These are phyloP conservation scores for Eueides isabella DNA, from an alignment of 1,140 invertebrate genomes.

Conservation along the genomic window DNA sequence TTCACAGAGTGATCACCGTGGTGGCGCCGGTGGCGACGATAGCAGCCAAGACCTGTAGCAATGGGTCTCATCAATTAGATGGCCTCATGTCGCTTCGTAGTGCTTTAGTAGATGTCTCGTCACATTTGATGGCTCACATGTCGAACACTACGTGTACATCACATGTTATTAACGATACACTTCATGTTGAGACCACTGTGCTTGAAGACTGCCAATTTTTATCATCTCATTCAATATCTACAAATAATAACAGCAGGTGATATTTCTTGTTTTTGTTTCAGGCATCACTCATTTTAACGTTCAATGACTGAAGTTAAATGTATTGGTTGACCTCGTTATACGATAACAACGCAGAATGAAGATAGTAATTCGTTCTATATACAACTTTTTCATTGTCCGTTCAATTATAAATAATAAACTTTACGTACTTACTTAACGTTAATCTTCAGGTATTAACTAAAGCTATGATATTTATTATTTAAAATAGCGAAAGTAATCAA, in stretches of 20 bases:
- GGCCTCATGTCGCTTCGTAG: neutral
- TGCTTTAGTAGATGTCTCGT: neutral
- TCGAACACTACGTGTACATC: neutral
- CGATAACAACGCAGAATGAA: too few species aligned
- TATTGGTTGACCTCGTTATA: too few species aligned
- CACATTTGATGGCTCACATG: slow-evolving; percentile 19
- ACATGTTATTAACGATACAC: neutral
- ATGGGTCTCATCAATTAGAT: neutral
- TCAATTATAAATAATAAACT: too few species aligned
- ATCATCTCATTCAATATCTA: neutral
- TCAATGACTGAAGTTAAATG: too few species aligned
- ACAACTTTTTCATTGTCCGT: too few species aligned
- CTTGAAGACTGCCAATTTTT: slow-evolving; percentile 16
- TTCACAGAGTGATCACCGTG: slow-evolving; percentile 4
- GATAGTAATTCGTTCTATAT: too few species aligned
- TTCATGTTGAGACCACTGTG: neutral
- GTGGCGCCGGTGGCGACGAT: slow-evolving; percentile 12
- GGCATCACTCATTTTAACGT: neutral
- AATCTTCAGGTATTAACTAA: too few species aligned
- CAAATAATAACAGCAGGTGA: neutral
- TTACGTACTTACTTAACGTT: too few species aligned
- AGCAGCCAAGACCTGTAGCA: neutral
- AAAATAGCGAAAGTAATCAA: neutral
- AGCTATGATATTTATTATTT: too few species aligned
- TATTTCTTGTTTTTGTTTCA: neutral